Conservation (phyloP, 2,888 invertebrate species). For the Xestoiulus laeticollis region DNA sequence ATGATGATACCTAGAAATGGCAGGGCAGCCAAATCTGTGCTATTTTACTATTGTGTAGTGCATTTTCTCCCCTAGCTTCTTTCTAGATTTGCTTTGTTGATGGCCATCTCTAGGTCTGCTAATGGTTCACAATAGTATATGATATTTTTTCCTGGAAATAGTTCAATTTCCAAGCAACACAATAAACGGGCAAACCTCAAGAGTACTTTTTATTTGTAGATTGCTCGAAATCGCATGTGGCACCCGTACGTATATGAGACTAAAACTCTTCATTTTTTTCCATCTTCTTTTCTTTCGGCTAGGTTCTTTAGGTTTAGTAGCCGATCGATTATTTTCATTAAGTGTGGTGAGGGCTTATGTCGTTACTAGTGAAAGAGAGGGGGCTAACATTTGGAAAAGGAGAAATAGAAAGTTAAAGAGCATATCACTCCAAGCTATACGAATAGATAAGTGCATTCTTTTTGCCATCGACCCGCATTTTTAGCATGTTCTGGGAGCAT, state of each 20-base stretch:
- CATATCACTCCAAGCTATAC: constrained; percentile 11
- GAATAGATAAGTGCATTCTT: constrained; percentile 29
- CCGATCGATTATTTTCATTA: constrained; percentile 48
- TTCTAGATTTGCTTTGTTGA: not conserved
- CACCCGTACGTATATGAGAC: constrained; percentile 18
- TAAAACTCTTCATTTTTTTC: constrained; percentile 30
- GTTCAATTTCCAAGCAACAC: constrained; percentile 37
- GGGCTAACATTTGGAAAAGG: constrained; percentile 35
- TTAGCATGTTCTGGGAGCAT: not conserved
- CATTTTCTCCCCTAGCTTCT: not conserved
- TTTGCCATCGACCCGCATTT: constrained; percentile 32
- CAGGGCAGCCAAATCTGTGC: not conserved
- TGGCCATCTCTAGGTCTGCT: not conserved
- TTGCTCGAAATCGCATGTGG: constrained; percentile 29
- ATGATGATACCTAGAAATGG: not conserved
- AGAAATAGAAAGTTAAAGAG: constrained; percentile 37
- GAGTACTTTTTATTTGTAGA: constrained; percentile 37
- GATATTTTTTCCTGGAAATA: constrained; percentile 32
- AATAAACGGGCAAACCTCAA: constrained; percentile 14
- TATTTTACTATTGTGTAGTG: not conserved
- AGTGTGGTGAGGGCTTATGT: constrained; percentile 46
- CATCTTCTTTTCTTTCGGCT: constrained; percentile 24
- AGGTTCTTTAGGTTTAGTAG: constrained; percentile 1
- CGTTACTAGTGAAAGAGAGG: constrained; percentile 25
- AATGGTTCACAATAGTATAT: constrained; percentile 2